Base-by-base conservation (phyloP, 2,113 vertebrate genomes). In the Noturus placidus region DNA sequence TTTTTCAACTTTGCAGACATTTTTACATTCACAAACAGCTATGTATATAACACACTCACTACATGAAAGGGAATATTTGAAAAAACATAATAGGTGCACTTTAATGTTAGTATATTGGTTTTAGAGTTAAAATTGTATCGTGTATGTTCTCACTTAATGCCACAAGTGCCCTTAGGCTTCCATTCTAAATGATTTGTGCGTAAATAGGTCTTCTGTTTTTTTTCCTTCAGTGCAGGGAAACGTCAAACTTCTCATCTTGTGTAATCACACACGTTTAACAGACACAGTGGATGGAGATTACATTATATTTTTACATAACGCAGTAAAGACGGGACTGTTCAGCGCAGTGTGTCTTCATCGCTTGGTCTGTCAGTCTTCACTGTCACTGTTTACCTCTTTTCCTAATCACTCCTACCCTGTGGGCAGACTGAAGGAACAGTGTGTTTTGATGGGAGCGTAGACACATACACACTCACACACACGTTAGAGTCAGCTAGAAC, bases 351-450 rank as follows among this genome's bases (percentile, higher is more conserved):
- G 56, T 57, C 33, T 14, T 74, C 3, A 25, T 85, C 54, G 25
- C 30, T 35, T 25, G 14, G 20, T 22, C 17, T 70, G 61, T 65
- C 61, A 88, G 19, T 59, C 50, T 84, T 78, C 63, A 38, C 6
- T 78, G 22, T 56, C 77, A 88, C n/a, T 56, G 50, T 83, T 46
- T 69, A 10, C 35, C 7, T 35, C 42, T 76, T 82, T 85, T 85
- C 76, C 14, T 77, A 59, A 70, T 50, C 63, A 85, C 33, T 54
- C 22, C n/a, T 70, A 1, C 30, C 27, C 54, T 1, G 70, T 59
- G 70, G 33, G 70, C 59, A 74, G 42, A 50, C 25, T 81, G 65
- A 33, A n/a, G 25, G 78, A 87, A 89, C 88, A 87, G 54, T 13
- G 50, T 80, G 88, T 69, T 57, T 74, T 78, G 84, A 52, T 30